Conservation (phyloP, 1,140 invertebrate genomes). For the Gonioctena quinquepunctata region DNA sequence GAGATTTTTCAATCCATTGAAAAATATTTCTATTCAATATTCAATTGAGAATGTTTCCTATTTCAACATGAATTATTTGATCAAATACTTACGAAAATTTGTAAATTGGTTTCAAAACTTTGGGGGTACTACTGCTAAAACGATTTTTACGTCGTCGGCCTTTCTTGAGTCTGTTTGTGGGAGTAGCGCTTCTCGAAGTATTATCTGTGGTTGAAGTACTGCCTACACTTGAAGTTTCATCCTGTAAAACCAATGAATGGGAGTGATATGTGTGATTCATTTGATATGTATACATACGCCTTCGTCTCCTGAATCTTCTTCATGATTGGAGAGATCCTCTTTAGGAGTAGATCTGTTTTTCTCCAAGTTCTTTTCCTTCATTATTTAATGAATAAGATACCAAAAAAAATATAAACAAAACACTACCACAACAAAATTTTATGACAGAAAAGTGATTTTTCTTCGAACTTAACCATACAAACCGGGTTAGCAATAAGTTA, state of each 20-base stretch:
- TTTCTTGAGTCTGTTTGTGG: conserved; percentile 69
- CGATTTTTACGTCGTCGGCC: conserved; percentile 71
- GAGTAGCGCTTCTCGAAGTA: conserved; percentile 85
- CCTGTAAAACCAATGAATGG: conserved; percentile 51
- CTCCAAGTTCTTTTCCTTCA: conserved; percentile 14
- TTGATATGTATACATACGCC: conserved; percentile 33
- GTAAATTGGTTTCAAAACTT: conserved; percentile 74
- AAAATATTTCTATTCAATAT: no score
- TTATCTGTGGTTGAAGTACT: conserved; percentile 83
- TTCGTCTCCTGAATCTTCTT: conserved; percentile 53
- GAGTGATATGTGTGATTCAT: not conserved
- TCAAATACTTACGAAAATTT: conserved; percentile 73
- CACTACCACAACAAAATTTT: no score
- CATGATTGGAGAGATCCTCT: conserved; percentile 17
- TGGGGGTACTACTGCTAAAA: conserved; percentile 52
- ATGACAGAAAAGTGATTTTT: no score
- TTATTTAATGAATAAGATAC: not conserved
- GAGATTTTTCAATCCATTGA: no score
- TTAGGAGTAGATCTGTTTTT: conserved; percentile 1
- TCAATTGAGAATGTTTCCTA: no score
- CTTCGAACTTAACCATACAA: no score
- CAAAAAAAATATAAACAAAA: no score
- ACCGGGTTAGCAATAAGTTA: no score
- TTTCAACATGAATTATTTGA: no score
- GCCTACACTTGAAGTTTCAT: conserved; percentile 82